These are phyloP conservation scores for Fragum sueziense DNA, from an alignment of 2,888 invertebrate genomes.

Conservation along the genomic window DNA sequence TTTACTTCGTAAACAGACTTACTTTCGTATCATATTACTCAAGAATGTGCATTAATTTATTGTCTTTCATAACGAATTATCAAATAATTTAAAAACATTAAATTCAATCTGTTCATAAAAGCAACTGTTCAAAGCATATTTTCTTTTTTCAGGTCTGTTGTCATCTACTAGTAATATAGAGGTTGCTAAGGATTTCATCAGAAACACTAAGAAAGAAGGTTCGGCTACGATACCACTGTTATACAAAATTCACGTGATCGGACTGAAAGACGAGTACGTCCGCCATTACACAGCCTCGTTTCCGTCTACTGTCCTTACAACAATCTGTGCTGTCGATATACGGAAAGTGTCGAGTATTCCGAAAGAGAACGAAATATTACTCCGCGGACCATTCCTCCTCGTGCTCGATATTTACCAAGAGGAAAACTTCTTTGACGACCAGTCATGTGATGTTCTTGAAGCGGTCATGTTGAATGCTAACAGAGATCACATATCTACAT, in stretches of 20 bases:
- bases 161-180: conserved; percentile 47
- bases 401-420: conserved; percentile 55
- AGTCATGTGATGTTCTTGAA: conserved; percentile 53
- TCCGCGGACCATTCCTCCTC: conserved; percentile 63
- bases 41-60: too few relatives aligned
- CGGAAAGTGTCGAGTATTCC: conserved; percentile 54
- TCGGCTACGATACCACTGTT: conserved; percentile 41
- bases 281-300: conserved; percentile 56
- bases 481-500: conserved; percentile 62
- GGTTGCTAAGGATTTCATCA: conserved; percentile 52
- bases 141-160: conserved; percentile 48
- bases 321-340: conserved; percentile 67
- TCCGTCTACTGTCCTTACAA: conserved; percentile 56
- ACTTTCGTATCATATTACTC: too few relatives aligned
- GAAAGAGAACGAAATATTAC: conserved; percentile 60
- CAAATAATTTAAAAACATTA: background rate
- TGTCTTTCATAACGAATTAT: background rate
- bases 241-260: conserved; percentile 60
- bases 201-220: conserved; percentile 17
- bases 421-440: conserved; percentile 17
- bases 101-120: background rate
- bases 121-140: background rate
- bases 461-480: conserved; percentile 64
- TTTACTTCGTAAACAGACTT: too few relatives aligned
- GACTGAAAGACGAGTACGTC: conserved; percentile 55